Base-by-base conservation (phyloP, 1,140 invertebrate genomes). In the Hylaeus anthracinus region DNA sequence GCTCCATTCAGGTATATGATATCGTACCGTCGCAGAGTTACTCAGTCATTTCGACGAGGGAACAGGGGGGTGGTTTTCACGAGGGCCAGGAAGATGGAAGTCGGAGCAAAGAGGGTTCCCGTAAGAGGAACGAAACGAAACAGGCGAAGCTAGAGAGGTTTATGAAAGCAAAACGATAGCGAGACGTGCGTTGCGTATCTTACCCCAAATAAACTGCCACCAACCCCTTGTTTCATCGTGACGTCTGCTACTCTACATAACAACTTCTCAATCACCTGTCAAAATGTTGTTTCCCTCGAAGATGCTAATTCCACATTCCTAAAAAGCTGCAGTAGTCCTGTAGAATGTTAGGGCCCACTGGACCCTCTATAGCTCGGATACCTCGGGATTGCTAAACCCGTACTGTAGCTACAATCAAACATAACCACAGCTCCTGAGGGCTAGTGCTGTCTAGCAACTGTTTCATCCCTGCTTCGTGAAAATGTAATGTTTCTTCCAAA, bases 151-250 rank as follows among this genome's bases (percentile, higher is more conserved):
- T 64, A 64, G 66, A 72, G 56, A 82, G 82, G 86, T 86, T 90
- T 89, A 90, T 88, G 89, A 88, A 89, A 89, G 84, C 88, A 89
- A 91, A 91, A 89, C 86, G 83, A 90, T 84, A 88, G 70, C 72
- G 83, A 81, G 69, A 90, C 88, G 89, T 90, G 90, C 88, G 81
- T 88, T 84, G 88, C 88, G 69, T 89, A 88, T 84, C 76, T 90
- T 88, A 82, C 77, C 69, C 79, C 74, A 65, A 83, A 71, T 39
- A 72, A 76, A 75, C 56, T 66, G 60, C 58, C 56, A 56, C 53
- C 69, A 78, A 79, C 61, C 85, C 72, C 81, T 87, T 87, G 81
- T 84, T 84, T 82, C 66, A 66, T 66, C 39, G 41, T 78, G 80
- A 84, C 66, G 69, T 88, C 64, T 41, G 37, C 48, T 58, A 15